These are phyloP conservation scores for Ophioninae sp. DNA, from an alignment of 2,888 invertebrate genomes.

Conservation along the genomic window DNA sequence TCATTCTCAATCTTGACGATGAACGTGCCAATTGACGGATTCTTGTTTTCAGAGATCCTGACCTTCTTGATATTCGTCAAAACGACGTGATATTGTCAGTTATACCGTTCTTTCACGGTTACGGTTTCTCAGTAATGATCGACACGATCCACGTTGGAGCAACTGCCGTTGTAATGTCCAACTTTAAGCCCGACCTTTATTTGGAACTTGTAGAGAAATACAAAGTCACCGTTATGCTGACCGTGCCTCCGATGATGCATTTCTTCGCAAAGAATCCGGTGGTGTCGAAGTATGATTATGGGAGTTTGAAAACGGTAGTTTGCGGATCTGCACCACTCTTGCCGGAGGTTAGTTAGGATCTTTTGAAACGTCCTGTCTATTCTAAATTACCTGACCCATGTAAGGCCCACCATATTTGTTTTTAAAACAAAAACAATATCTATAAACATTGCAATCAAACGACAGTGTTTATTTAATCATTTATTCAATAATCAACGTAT, in stretches of 20 bases:
- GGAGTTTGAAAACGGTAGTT: slow-evolving; percentile 77
- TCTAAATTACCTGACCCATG: too few species aligned
- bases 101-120: slow-evolving; percentile 71
- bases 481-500: too few species aligned
- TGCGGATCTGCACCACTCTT: slow-evolving; percentile 82
- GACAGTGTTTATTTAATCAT: too few species aligned
- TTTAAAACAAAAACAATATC: too few species aligned
- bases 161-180: slow-evolving; percentile 63
- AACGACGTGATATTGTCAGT: slow-evolving; percentile 58
- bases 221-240: slow-evolving; percentile 68
- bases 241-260: slow-evolving; percentile 83
- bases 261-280: slow-evolving; percentile 82
- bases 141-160: slow-evolving; percentile 8
- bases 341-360: slow-evolving; percentile 70
- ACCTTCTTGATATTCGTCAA: not conserved
- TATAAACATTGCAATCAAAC: too few species aligned
- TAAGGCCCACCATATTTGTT: too few species aligned
- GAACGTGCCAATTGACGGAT: not conserved
- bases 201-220: slow-evolving; percentile 69
- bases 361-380: too few species aligned
- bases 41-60: slow-evolving; percentile 53
- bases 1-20: not conserved
- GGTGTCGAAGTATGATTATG: slow-evolving; percentile 80
- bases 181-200: slow-evolving; percentile 70
- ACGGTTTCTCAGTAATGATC: slow-evolving; percentile 60